phyloP scores from a whole-genome alignment of 2,113 vertebrate genomes.

The Nasalis larvatus region DNA sequence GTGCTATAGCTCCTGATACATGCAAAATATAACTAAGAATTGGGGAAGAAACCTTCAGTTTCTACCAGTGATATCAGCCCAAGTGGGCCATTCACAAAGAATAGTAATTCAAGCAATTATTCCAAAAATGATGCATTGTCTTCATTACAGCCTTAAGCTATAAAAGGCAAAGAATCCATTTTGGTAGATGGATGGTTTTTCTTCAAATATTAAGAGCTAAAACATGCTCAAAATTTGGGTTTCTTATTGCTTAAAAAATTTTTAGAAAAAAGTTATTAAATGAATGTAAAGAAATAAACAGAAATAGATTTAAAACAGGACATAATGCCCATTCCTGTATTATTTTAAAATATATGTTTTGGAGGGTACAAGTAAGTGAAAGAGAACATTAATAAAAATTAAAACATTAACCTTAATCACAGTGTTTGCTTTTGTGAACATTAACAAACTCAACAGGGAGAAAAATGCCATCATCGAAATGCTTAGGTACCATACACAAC shows the following conservation, averaged over 20 bases:
- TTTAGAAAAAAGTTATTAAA: constrained; percentile 66
- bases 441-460: not conserved
- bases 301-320: constrained; percentile 65
- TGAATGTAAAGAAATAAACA: constrained; percentile 46
- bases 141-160: constrained; percentile 85
- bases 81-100: constrained; percentile 82
- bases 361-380: not conserved
- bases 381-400: constrained; percentile 53
- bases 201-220: constrained; percentile 83
- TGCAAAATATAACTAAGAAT: constrained; percentile 69
- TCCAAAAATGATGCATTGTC: constrained; percentile 86
- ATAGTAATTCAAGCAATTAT: constrained; percentile 87
- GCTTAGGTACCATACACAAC: not conserved
- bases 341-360: constrained; percentile 36
- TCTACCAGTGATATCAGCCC: constrained; percentile 79
- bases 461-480: not conserved
- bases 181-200: constrained; percentile 82
- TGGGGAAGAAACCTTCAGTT: constrained; percentile 73
- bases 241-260: constrained; percentile 73
- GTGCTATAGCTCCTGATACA: constrained; percentile 46
- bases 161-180: constrained; percentile 83
- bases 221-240: constrained; percentile 78
- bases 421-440: constrained; percentile 3
- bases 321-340: constrained; percentile 34
- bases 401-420: constrained; percentile 58